A percentile compares a stretch with the other conserved stretches of the same genome.
These are phyloP conservation scores for Etheostoma spectabile DNA, from an alignment of 2,113 vertebrate genomes.

Conservation along the genomic window DNA sequence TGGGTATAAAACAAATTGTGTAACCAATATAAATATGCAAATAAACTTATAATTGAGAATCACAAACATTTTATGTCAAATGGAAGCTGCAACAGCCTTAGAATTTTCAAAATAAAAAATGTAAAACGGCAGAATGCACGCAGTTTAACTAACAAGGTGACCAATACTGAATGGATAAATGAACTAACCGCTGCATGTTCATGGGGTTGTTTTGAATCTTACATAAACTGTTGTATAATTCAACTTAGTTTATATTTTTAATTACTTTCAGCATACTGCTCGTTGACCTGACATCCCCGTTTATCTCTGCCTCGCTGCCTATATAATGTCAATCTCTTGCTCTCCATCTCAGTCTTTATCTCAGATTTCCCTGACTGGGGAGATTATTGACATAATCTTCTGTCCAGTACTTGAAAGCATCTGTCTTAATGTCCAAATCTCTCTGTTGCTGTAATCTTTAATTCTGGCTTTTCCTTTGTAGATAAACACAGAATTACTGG, in stretches of 20 bases:
- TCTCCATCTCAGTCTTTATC: conserved; percentile 5
- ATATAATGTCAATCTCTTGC: conserved; percentile 37
- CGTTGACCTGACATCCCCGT: not conserved
- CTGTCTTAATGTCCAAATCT: conserved; percentile 70
- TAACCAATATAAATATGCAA: not conserved
- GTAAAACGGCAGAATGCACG: not conserved
- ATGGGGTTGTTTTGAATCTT: conserved; percentile 11
- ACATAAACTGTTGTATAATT: conserved; percentile 52
- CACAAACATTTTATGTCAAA: not conserved
- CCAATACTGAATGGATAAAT: not conserved
- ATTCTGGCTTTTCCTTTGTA: conserved; percentile 9
- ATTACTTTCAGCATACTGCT: conserved; percentile 45
- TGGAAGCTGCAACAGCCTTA: not conserved
- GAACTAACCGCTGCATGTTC: not conserved
- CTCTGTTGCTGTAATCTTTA: conserved; percentile 42
- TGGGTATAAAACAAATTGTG: no score
- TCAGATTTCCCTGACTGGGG: conserved; percentile 53
- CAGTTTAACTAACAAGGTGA: not conserved
- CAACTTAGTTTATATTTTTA: conserved; percentile 55
- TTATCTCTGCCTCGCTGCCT: conserved; percentile 41
- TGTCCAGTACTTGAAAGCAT: conserved; percentile 72
- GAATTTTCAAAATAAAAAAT: not conserved
- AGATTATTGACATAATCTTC: conserved; percentile 81
- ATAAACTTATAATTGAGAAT: not conserved
- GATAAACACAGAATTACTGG: not conserved